Evolutionary conservation across 2,113 vertebrate species (phyloP), one percentile per base, ranked within the genome.

Genomic region (Tiliqua scincoides): DNA sequence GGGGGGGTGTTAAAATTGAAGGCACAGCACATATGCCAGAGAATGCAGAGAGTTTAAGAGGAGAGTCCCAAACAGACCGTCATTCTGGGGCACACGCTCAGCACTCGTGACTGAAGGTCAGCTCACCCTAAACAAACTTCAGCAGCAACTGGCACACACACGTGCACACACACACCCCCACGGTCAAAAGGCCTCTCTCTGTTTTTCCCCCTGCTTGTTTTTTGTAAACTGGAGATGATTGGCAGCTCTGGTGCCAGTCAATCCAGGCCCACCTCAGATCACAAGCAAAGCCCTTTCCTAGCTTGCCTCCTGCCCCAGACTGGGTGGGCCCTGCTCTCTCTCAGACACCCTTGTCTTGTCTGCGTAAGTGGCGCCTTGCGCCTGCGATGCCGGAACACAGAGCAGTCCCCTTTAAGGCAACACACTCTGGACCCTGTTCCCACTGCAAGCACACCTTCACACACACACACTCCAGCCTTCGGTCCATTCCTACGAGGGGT

Each of bases 131-230:
- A 14, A 67, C 54, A 57, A 2, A 57, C 43, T 48, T 48, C 4
- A 5, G 43, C 43, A 48, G n/a, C n/a, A n/a, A n/a, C n/a, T n/a
- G n/a, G n/a, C n/a, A n/a, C n/a, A n/a, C n/a, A n/a, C n/a, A n/a
- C n/a, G n/a, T 63, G 20, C 4, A 2, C 0, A 10, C 54, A 25
- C 1, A 0, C 15, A 5, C 54, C 54, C 54, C 54, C 54, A 27
- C 3, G 4, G 74, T 20, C 21, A n/a, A 8, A 57, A 1, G 30
- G 18, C n/a, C 32, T 32, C 9, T 18, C 20, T 32, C 11, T 18
- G 3, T 35, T 77, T 35, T 12, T 21, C 63, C 4, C 57, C 32
- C n/a, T 59, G 0, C 4, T 23, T n/a, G 20, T 20, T 61, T 21
- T 21, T 37, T 68, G 52, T 14, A 5, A 43, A 7, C 43, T n/a